Base-by-base conservation (phyloP, 1,140 invertebrate species). In the Rhopalosiphum padi region DNA sequence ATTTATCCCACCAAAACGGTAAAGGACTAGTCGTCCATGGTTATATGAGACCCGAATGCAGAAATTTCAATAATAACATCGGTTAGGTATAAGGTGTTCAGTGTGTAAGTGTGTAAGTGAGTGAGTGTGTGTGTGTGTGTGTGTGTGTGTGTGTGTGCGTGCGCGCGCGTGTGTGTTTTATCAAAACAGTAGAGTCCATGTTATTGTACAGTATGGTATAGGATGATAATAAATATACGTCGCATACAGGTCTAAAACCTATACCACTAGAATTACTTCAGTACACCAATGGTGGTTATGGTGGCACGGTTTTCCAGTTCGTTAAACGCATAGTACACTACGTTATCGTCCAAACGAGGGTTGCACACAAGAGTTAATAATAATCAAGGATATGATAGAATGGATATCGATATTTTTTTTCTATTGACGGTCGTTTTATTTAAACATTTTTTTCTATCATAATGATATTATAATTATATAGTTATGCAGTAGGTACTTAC, bases 151-250 rank as follows among this genome's bases (percentile, higher is more conserved):
- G 0, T 35, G 30, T n/a, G 30, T 4, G 60, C 3, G 30, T n/a
- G 11, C 15, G 60, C 11, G 60, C 30, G 9, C 30, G 55, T 30
- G 1, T 55, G 7, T 25, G 6, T 68, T 77, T n/a, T 77, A 77
- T 77, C 60, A 77, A 77, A 77, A 77, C 30, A 30, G 15, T 77
- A n/a, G 60, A 68, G 9, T 18, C 60, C 23, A n/a, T 77, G n/a
- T 2, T 77, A 68, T 68, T 68, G 53, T 53, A 53, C 53, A 7
- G 25, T 60, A n/a, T 30, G 30, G 30, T 87, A 21, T 8, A 1
- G 18, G 25, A 91, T n/a, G 90, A 68, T 68, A 77, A 91, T 91
- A 91, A 91, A 91, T 91, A 91, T 11, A 91, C 41, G 90, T 91
- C 90, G 55, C 30, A 51, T 25, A 91, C 90, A 91, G 89, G 15